Conservation (phyloP, 2,888 invertebrate species). For the Nezara viridula region DNA sequence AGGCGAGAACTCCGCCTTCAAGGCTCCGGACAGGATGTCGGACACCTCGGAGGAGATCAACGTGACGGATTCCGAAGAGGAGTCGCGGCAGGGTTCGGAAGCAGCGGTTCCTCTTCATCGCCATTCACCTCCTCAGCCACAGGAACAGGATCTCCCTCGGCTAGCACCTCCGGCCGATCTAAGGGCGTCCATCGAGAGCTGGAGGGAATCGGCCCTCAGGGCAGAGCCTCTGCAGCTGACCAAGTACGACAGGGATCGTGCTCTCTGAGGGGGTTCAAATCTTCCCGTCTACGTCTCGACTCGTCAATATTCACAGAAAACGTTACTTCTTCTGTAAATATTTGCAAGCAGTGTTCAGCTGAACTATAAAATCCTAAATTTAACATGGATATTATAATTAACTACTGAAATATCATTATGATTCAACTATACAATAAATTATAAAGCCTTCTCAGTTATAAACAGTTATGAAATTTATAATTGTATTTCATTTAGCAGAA, state of each 20-base stretch:
- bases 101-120: background rate
- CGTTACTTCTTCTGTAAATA: background rate
- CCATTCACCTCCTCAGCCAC: constrained; percentile 42
- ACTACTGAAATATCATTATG: too few relatives aligned
- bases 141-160: constrained; percentile 54
- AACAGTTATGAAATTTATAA: too few relatives aligned
- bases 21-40: constrained; percentile 72
- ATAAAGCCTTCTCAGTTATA: too few relatives aligned
- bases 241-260: constrained; percentile 66
- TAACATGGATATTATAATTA: too few relatives aligned
- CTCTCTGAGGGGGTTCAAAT: constrained; percentile 59
- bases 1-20: constrained; percentile 92
- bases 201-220: constrained; percentile 66
- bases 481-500: too few relatives aligned
- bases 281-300: background rate
- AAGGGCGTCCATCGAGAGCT: constrained; percentile 67
- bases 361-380: background rate
- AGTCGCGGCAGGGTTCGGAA: constrained; percentile 67
- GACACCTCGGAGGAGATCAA: constrained; percentile 78
- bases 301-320: background rate
- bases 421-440: too few relatives aligned
- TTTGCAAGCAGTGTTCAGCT: background rate
- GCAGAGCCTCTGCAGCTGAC: constrained; percentile 68
- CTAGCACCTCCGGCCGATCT: constrained; percentile 68
- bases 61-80: constrained; percentile 82